Percentiles rank a stretch among this genome's conserved stretches.
Evolutionary conservation across 1,140 invertebrate genomes (phyloP).

Genomic region (Anastrepha obliqua): DNA sequence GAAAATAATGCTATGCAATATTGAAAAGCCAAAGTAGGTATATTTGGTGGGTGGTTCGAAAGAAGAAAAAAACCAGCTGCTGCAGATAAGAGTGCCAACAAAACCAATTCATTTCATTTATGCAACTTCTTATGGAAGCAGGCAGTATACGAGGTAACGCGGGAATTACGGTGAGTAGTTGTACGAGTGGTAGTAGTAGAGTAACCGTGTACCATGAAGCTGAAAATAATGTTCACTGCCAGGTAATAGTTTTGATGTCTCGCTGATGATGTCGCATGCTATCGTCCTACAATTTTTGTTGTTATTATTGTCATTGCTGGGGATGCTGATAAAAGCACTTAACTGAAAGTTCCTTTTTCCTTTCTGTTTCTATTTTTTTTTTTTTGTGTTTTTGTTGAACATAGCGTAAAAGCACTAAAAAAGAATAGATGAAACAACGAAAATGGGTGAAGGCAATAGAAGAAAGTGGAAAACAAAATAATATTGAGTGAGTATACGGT

Average conservation of each 20-base stretch:
- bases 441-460: constrained; percentile 49
- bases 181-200: background rate
- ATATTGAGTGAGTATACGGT: background rate
- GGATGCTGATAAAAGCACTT: constrained; percentile 40
- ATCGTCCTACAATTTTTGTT: background rate
- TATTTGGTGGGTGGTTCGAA: background rate
- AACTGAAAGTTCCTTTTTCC: constrained; percentile 14
- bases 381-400: background rate
- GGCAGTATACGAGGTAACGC: background rate
- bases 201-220: constrained; percentile 44
- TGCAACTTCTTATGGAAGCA: background rate
- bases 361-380: too few species aligned
- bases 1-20: constrained; percentile 44
- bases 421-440: background rate
- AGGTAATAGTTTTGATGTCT: constrained; percentile 47
- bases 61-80: background rate
- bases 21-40: background rate
- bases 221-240: constrained; percentile 28
- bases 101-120: constrained; percentile 3
- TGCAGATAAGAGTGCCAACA: background rate
- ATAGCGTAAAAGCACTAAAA: constrained; percentile 4
- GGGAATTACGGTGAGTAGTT: too few species aligned
- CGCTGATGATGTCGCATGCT: constrained; percentile 29
- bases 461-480: constrained; percentile 26
- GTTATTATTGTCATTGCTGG: constrained; percentile 27